Evolutionary conservation across 2,888 invertebrate species (phyloP), one percentile per base, ranked within the genome.

Genomic region (Lamellibrachia columna): DNA sequence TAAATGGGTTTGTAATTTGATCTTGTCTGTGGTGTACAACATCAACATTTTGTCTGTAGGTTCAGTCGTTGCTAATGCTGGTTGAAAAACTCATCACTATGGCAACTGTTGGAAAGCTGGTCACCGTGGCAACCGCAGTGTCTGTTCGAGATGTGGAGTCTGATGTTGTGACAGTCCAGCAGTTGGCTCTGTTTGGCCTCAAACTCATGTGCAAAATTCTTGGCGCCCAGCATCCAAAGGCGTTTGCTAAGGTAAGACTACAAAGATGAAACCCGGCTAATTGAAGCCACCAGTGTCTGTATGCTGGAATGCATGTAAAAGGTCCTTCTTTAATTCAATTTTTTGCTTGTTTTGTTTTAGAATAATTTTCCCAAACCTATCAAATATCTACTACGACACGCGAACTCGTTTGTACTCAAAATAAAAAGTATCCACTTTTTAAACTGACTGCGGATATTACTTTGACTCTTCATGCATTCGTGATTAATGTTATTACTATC

Each of bases 181-280:
- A 99, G 97, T 98, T 98, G 0, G 98, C 98, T 0, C 97, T 99
- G 55, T 97, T 98, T 91, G 98, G 98, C 0, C 96, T 99, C 91
- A 99, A 99, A 96, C 96, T 98, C 22, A 96, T 99, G n/a, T 98
- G 98, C 0, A 98, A 98, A 95, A 96, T 97, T 93, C 96, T 98
- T 91, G 98, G 98, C 0, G 95, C 97, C 0, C 97, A 97, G 52
- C 97, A 98, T 94, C 98, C 98, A 0, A 97, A 97, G 8, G 97
- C 97, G 60, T 98, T 99, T 95, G 97, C 90, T 53, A 90, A 92
- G 93, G 94, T 94, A 90, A n/a, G 91, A 28, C 40, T 22, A 28
- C 15, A 40, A 28, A 22, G 75, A 15, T 75, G 75, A 15, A 22
- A 22, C n/a, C 22, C 22, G 22, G 75, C 75, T 22, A n/a, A 11